These are phyloP conservation scores for Bos taurus DNA, from an alignment of 2,113 vertebrate genomes.

Conservation along the genomic window DNA sequence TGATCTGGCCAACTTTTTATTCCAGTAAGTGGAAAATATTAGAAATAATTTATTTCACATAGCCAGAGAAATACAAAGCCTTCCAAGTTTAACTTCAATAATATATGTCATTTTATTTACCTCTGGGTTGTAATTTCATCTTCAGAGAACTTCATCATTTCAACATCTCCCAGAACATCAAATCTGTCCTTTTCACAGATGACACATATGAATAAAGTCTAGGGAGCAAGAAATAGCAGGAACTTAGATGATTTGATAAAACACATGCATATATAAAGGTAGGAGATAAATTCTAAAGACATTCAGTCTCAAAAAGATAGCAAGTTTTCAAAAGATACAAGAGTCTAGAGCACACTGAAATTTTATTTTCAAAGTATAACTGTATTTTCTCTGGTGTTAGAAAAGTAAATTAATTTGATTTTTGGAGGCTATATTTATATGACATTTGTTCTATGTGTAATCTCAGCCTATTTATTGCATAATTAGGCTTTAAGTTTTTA, in stretches of 20 bases:
- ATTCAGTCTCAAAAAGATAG: not conserved
- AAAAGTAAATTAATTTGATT: constrained; percentile 11
- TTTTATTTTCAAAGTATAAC: not conserved
- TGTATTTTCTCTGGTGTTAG: not conserved
- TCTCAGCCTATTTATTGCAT: not conserved
- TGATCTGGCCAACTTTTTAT: constrained; percentile 5
- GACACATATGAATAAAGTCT: not conserved
- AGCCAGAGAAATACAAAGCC: not conserved
- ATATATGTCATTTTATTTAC: constrained; percentile 1
- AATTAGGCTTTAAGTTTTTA: not conserved
- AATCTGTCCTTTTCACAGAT: not conserved
- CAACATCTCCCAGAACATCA: not conserved
- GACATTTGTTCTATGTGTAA: not conserved
- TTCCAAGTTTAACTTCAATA: not conserved
- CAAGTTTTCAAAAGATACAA: not conserved
- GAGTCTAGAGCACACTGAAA: not conserved
- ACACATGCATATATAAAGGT: not conserved
- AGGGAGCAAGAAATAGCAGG: not conserved
- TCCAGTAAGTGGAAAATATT: constrained; percentile 19
- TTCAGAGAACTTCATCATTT: constrained; percentile 14
- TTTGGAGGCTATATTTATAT: not conserved
- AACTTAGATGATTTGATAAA: not conserved
- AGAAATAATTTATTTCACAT: constrained; percentile 34
- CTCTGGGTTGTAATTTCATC: constrained; percentile 14
- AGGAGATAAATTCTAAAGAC: not conserved